phyloP scores from a whole-genome alignment of 2,113 vertebrate genomes.

The Phocoena phocoena region DNA sequence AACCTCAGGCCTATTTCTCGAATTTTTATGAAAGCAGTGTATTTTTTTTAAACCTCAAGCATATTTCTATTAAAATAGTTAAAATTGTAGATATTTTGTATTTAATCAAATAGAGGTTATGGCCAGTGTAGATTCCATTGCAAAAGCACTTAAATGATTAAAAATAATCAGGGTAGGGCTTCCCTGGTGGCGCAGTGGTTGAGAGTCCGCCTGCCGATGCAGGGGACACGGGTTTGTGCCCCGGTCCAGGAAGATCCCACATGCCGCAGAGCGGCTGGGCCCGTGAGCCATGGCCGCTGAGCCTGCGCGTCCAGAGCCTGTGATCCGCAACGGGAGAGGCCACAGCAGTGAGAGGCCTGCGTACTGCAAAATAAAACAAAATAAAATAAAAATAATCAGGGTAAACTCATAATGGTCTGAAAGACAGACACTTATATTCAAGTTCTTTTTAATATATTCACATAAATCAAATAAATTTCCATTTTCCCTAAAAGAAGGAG shows the following conservation, averaged over 20 bases:
- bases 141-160: not conserved
- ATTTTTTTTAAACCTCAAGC: not conserved
- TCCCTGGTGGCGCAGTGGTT: no score
- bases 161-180: not conserved
- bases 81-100: not conserved
- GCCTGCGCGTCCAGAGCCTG: no score
- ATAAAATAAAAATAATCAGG: not conserved
- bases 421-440: slow-evolving; percentile 29
- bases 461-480: slow-evolving; percentile 52
- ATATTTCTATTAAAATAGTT: not conserved
- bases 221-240: no score
- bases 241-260: no score
- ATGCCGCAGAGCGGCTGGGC: no score
- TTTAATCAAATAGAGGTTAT: not conserved
- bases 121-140: not conserved
- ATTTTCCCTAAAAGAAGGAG: slow-evolving; percentile 17
- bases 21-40: not conserved
- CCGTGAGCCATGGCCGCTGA: no score
- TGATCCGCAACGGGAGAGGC: no score
- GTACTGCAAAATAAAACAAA: no score
- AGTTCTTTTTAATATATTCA: not conserved
- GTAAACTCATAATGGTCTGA: not conserved
- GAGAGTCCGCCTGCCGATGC: no score
- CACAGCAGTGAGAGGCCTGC: no score
- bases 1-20: not conserved